Conservation (phyloP, 2,888 invertebrate species). For the Lasioglossum lativentre region DNA sequence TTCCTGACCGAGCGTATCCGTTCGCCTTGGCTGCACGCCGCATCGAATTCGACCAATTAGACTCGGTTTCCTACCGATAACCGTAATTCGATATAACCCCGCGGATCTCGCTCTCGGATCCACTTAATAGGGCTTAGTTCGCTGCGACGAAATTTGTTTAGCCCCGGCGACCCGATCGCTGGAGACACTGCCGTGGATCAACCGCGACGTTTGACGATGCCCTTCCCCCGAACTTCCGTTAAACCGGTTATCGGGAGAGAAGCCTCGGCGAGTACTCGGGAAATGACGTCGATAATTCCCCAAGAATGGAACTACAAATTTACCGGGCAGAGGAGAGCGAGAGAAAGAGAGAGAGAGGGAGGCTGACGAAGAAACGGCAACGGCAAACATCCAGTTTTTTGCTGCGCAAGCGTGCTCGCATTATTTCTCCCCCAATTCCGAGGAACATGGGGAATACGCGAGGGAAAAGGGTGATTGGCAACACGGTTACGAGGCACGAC, state of each 20-base stretch:
- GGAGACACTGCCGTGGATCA: slow-evolving; percentile 19
- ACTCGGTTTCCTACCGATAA: slow-evolving; percentile 44
- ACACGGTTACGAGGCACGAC: slow-evolving; percentile 27
- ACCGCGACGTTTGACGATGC: slow-evolving; percentile 11
- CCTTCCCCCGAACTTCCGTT: not conserved
- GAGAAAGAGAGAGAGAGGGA: not conserved
- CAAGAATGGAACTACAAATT: slow-evolving; percentile 13
- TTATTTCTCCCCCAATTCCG: slow-evolving; percentile 11
- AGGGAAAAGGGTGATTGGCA: slow-evolving; percentile 8
- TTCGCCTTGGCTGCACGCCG: not conserved
- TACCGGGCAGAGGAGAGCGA: not conserved
- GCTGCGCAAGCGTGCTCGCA: not conserved
- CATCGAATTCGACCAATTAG: slow-evolving; percentile 39
- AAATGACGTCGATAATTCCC: not conserved
- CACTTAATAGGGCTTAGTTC: slow-evolving; percentile 39
- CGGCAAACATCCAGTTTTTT: not conserved
- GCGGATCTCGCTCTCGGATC: slow-evolving; percentile 22
- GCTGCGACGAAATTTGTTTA: slow-evolving; percentile 35
- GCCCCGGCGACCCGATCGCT: not conserved
- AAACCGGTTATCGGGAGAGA: slow-evolving; percentile 11
- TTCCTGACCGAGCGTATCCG: slow-evolving; percentile 3
- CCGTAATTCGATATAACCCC: slow-evolving; percentile 47
- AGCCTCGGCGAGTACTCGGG: not conserved
- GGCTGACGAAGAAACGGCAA: not conserved
- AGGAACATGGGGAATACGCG: not conserved